Evolutionary conservation across 92 coral and sea anemone species (phyloP).

Genomic region (Heliopora coerulea): DNA sequence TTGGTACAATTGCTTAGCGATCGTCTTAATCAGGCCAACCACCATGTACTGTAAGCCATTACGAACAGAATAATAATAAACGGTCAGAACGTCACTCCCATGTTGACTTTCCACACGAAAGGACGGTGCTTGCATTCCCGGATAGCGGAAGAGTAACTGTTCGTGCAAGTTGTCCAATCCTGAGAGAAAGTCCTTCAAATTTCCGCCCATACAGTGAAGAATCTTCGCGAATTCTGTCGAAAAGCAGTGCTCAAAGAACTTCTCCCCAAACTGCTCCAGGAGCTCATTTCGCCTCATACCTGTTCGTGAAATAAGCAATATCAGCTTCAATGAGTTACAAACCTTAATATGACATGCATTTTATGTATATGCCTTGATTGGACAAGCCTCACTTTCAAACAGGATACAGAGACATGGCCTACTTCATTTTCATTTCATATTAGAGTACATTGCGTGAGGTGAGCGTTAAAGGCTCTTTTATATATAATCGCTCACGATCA

Average conservation of each 20-base stretch:
- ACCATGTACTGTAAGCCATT: slow-evolving; percentile 87
- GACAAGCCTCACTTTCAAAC: too few relatives aligned
- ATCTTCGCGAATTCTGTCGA: slow-evolving; percentile 82
- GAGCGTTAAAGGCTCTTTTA: too few relatives aligned
- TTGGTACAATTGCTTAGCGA: slow-evolving; percentile 66
- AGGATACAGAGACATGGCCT: too few relatives aligned
- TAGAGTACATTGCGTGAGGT: too few relatives aligned
- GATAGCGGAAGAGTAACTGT: slow-evolving; percentile 77
- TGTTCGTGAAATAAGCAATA: too few relatives aligned
- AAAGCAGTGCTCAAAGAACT: slow-evolving; percentile 75
- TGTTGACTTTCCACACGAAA: slow-evolving; percentile 76
- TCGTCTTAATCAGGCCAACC: slow-evolving; percentile 82
- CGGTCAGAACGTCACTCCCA: slow-evolving; percentile 64
- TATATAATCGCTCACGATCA: too few relatives aligned
- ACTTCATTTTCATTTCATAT: too few relatives aligned
- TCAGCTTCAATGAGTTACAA: too few relatives aligned
- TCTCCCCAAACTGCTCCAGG: slow-evolving; percentile 84
- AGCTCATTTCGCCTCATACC: slow-evolving; percentile 67
- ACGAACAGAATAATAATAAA: slow-evolving; percentile 83
- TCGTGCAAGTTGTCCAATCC: slow-evolving; percentile 89
- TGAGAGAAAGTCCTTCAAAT: slow-evolving; percentile 79
- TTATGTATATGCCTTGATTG: too few relatives aligned
- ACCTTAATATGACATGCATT: too few relatives aligned
- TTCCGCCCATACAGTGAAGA: slow-evolving; percentile 76
- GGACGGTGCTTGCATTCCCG: slow-evolving; percentile 97